Percentiles rank a stretch among this genome's conserved stretches.
Conservation (phyloP, 2,797 vertebrate genomes). For the Eleutherodactylus coqui region DNA sequence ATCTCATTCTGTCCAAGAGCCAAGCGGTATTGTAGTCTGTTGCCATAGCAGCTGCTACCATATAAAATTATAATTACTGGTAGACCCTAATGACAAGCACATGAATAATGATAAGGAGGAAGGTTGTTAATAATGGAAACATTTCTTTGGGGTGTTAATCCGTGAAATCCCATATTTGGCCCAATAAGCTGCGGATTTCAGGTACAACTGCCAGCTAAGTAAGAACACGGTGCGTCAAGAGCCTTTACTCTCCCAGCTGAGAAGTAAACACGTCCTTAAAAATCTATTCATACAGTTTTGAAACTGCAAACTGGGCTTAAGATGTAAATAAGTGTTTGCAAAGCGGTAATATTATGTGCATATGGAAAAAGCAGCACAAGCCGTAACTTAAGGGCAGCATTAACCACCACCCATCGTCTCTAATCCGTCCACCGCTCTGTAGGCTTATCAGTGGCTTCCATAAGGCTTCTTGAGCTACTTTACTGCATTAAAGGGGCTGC, state of each 20-base stretch:
- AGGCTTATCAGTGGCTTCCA: neutral
- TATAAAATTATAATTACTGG: slow-evolving; percentile 43
- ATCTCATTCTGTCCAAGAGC: slow-evolving; percentile 26
- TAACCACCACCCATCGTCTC: neutral
- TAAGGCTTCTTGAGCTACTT: neutral
- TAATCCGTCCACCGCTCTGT: neutral
- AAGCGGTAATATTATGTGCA: neutral
- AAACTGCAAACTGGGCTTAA: neutral
- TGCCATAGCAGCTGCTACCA: slow-evolving; percentile 36
- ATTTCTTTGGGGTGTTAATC: slow-evolving; percentile 52
- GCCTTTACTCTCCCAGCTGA: neutral
- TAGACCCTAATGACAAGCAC: slow-evolving; percentile 47
- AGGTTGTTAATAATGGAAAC: slow-evolving; percentile 55
- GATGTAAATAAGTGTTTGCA: neutral
- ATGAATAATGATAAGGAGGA: slow-evolving; percentile 58
- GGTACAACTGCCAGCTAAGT: slow-evolving; percentile 24
- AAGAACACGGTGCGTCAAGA: slow-evolving; percentile 39
- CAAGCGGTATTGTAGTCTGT: slow-evolving; percentile 47
- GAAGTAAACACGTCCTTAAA: slow-evolving; percentile 24
- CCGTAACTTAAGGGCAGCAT: neutral
- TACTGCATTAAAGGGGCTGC: neutral
- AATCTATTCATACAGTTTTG: neutral
- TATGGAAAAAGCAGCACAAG: neutral
- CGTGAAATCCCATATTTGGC: slow-evolving; percentile 46
- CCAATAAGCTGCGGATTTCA: slow-evolving; percentile 43